These are phyloP conservation scores for Paragorgia papillata DNA, from an alignment of 92 coral and sea anemone genomes.

Conservation along the genomic window DNA sequence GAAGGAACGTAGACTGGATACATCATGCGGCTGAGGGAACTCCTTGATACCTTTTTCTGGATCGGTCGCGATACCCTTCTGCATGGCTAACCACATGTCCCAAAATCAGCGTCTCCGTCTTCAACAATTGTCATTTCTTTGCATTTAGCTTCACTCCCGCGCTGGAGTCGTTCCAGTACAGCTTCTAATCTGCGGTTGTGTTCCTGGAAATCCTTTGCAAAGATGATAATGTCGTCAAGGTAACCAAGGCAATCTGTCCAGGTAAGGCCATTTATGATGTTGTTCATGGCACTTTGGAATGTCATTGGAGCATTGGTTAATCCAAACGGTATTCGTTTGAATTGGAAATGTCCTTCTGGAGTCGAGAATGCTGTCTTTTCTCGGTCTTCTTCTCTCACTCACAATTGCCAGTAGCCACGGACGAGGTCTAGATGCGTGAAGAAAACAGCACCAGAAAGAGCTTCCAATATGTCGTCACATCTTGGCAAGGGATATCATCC, in stretches of 20 bases:
- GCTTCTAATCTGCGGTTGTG: conserved; percentile 45
- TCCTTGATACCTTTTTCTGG: conserved; percentile 46
- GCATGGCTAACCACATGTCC: conserved; percentile 44
- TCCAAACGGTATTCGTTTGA: conserved; percentile 19
- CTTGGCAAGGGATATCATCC: conserved; percentile 53
- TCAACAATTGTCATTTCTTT: conserved; percentile 45
- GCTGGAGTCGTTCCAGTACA: conserved; percentile 36
- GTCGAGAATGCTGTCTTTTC: conserved; percentile 31
- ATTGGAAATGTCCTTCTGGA: conserved; percentile 30
- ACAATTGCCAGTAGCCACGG: conserved; percentile 26
- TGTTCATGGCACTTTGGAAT: conserved; percentile 30
- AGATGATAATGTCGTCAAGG: conserved; percentile 42
- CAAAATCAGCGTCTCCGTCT: conserved; percentile 1
- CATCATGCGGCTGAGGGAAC: conserved; percentile 36
- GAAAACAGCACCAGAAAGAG: conserved; percentile 40
- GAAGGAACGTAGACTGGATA: conserved; percentile 45
- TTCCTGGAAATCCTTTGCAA: conserved; percentile 45
- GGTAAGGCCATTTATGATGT: not conserved
- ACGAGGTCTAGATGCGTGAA: conserved; percentile 45
- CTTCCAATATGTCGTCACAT: conserved; percentile 49
- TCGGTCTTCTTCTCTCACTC: conserved; percentile 4
- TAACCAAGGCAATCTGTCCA: conserved; percentile 23
- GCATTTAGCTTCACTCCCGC: conserved; percentile 53
- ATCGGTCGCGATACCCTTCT: conserved; percentile 50
- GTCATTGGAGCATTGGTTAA: conserved; percentile 25